Percentiles rank a stretch among this genome's conserved stretches.
phyloP scores from a whole-genome alignment of 2,888 invertebrate species.

The Idaea aversata region DNA sequence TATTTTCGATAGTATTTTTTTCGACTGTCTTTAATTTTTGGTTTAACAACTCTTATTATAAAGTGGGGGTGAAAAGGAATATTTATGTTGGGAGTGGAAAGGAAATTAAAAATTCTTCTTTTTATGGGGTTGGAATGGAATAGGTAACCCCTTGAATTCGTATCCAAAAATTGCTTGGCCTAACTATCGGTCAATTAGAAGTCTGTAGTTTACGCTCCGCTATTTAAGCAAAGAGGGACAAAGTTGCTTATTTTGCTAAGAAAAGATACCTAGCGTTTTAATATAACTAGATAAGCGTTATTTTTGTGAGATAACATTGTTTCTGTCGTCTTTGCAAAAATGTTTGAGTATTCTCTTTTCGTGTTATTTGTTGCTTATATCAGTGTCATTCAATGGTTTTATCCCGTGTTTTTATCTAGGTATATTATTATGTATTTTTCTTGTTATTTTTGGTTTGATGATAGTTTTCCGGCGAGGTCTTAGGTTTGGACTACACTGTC shows the following conservation, averaged over 20 bases:
- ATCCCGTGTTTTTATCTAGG: not conserved
- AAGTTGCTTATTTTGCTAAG: slow-evolving; percentile 1
- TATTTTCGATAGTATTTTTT: too few relatives aligned
- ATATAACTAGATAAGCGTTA: not conserved
- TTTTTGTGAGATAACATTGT: not conserved
- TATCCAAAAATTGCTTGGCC: not conserved
- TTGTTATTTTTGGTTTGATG: not conserved
- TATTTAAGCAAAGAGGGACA: not conserved
- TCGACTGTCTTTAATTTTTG: too few relatives aligned
- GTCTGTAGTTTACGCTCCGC: not conserved
- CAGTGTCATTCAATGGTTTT: not conserved
- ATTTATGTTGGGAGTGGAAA: too few relatives aligned
- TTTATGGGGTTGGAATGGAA: too few relatives aligned
- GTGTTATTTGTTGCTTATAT: not conserved
- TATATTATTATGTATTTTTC: not conserved
- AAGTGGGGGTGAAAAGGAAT: too few relatives aligned
- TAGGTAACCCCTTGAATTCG: too few relatives aligned
- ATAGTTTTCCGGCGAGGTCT: too few relatives aligned
- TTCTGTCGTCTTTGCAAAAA: not conserved
- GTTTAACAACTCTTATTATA: too few relatives aligned
- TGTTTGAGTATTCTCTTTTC: not conserved
- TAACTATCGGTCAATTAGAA: not conserved
- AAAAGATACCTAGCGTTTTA: not conserved
- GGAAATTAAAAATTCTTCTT: too few relatives aligned
- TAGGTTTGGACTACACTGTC: too few relatives aligned